Evolutionary conservation across 2,888 invertebrate genomes (phyloP), one percentile per base, ranked within the genome.

Genomic region (Cerastoderma edule): DNA sequence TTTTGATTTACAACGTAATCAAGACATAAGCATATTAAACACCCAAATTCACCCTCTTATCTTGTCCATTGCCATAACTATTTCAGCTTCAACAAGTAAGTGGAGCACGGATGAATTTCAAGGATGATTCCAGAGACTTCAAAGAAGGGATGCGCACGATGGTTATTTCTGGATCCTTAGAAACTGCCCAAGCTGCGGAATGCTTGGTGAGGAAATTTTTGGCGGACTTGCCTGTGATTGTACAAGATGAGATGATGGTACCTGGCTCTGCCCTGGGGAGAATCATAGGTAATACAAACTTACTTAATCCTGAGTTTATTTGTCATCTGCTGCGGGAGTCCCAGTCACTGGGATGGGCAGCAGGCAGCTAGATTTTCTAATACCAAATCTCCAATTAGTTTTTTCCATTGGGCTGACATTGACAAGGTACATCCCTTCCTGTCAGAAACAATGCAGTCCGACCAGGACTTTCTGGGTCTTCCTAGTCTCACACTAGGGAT

Each of bases 141-240:
- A 94, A 93, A 0, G 92, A 94, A 28, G 60, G 72, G 19, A 87
- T 87, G 5, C 93, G 96, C 82, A 94, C 95, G 10, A 96, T 96
- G 88, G 93, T 95, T 16, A 96, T 98, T 78, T 93, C 94, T 67
- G 98, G 98, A 0, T 93, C 94, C 0, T 92, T 93, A 0, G 95
- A 95, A 75, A 94, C 95, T 54, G 95, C 96, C 0, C 94, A 95
- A 80, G 92, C 95, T 27, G 98, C 97, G 0, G 96, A 96, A 88
- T 75, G 89, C 27, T 87, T 96, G 87, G 94, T 98, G 10, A 94
- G 95, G 13, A 95, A 95, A 80, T 94, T 95, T 1, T 94, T 95
- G 67, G 93, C 94, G 0, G 95, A 95, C 85, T 95, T 96, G 86
- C 96, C 96, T 0, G 91, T 94, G 0, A 94, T 96, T 39, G 94